A percentile compares a stretch with the other conserved stretches of the same genome.
These are phyloP conservation scores for Tursiops truncatus DNA, from an alignment of 2,113 vertebrate genomes.

Conservation along the genomic window DNA sequence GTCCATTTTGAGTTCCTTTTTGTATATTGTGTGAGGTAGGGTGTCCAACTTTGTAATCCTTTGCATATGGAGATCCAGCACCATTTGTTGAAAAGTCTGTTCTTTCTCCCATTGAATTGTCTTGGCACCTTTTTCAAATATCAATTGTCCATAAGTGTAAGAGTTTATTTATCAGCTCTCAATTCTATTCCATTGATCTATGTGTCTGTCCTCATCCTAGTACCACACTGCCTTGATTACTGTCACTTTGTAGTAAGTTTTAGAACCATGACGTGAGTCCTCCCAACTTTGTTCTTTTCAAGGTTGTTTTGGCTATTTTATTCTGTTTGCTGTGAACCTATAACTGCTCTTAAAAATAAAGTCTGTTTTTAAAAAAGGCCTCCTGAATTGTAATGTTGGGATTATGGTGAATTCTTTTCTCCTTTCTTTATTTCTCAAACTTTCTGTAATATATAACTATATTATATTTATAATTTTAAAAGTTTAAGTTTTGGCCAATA, in stretches of 20 bases:
- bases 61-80: not conserved
- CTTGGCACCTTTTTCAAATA: not conserved
- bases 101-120: not conserved
- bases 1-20: conserved; percentile 11
- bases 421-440: not conserved
- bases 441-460: not conserved
- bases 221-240: conserved; percentile 19
- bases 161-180: conserved; percentile 21
- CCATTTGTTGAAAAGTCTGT: not conserved
- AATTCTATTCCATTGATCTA: not conserved
- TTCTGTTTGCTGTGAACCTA: too few relatives aligned
- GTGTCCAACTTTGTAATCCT: not conserved
- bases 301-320: too few relatives aligned
- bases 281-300: not conserved
- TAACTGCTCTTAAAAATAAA: too few relatives aligned
- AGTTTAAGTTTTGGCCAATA: not conserved
- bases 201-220: not conserved
- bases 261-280: not conserved
- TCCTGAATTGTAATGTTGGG: not conserved
- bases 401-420: not conserved
- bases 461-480: not conserved
- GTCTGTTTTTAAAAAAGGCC: not conserved
- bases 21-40: not conserved
- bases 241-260: not conserved
- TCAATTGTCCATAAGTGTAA: not conserved